Base-by-base conservation (phyloP, 1,140 invertebrate genomes). In the Euglossa dilemma region DNA sequence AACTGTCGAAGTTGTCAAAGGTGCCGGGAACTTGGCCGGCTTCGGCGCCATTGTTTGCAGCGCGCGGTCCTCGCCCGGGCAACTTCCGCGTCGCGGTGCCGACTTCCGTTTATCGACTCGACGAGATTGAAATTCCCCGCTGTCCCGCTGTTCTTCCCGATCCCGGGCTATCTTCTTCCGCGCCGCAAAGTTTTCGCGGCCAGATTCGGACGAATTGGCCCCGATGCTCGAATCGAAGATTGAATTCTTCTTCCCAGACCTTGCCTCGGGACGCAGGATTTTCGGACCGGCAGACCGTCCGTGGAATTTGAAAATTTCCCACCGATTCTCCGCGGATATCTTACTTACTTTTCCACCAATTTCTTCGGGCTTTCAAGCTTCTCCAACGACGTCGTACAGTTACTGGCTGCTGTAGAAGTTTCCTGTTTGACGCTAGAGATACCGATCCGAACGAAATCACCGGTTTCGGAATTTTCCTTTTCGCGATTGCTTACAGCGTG, bases 1-100 rank as follows among this genome's bases (percentile, higher is more conserved):
- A 86, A 89, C 87, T 89, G 87, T 89, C 87, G 43, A 89, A 89
- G 81, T 89, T 86, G 87, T 89, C 88, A 89, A 84, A 85, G 84
- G 52, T 47, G 28, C 25, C 23, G 20, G 28, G n/a, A 85, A 88
- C 78, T 89, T 81, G 80, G 71, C 56, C 50, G 70, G 79, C 45
- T 73, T 83, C 80, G 71, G 56, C 64, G 74, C 80, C 69, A 89
- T 89, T 89, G 88, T 89, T 89, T 89, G 78, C 73, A 66, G 18
- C 56, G 25, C 56, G 75, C 25, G 80, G 36, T 54, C 43, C 23
- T 63, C 52, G 23, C 9, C 43, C 12, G 56, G 52, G 25, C 36
- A 88, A 88, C 73, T 85, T 87, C 77, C 66, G 23, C 54, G 64
- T 54, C 63, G 64, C 70, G 52, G 75, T 61, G 52, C n/a, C 74